Percentiles rank a stretch among this genome's conserved stretches.
Conservation (phyloP, 2,797 vertebrate species). For the Falco cherrug region DNA sequence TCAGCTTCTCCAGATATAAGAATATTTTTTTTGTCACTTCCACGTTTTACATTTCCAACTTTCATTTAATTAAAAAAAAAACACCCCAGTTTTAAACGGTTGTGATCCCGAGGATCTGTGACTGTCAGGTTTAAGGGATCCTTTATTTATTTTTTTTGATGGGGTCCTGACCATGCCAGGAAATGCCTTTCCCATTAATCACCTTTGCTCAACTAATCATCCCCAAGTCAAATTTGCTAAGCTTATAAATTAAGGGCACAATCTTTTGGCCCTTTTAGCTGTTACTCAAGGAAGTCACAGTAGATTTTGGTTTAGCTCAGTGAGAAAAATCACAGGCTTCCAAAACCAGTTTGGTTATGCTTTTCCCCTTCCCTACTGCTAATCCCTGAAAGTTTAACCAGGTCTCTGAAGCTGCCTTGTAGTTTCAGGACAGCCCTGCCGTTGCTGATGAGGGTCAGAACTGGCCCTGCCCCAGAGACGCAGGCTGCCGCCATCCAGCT, state of each 20-base stretch:
- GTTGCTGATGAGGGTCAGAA: not conserved
- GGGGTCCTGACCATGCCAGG: not conserved
- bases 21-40: not conserved
- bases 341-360: not conserved
- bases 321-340: not conserved
- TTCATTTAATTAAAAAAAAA: not conserved
- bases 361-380: not conserved
- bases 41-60: not conserved
- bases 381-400: not conserved
- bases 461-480: rapidly evolving
- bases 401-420: not conserved
- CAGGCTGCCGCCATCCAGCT: not conserved
- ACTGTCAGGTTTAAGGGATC: not conserved
- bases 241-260: not conserved
- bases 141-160: not conserved
- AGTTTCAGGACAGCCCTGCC: not conserved
- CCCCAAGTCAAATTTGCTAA: not conserved
- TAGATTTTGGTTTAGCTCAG: not conserved
- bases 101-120: not conserved
- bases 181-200: not conserved
- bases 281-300: not conserved
- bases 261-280: not conserved
- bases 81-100: rapidly evolving
- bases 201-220: not conserved
- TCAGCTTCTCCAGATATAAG: not conserved